Conservation (phyloP, 2,797 vertebrate species). For the Dicrostonyx torquatus region DNA sequence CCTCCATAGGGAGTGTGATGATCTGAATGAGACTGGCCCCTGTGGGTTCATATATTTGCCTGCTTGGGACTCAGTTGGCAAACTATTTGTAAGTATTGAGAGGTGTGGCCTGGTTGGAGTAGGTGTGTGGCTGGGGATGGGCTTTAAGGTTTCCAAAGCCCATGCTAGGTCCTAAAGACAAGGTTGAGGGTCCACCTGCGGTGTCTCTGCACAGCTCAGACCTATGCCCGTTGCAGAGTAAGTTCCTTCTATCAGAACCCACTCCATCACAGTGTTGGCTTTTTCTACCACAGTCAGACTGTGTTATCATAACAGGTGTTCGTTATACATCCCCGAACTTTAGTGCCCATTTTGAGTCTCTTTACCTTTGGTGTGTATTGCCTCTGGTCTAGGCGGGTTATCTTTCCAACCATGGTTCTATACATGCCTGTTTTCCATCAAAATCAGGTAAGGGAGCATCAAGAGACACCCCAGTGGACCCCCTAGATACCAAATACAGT, state of each 20-base stretch:
- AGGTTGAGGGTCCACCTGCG: background rate
- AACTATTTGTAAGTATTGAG: background rate
- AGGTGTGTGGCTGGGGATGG: background rate
- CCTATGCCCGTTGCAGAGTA: background rate
- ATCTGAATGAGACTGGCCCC: background rate
- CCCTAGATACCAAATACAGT: background rate
- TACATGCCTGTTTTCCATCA: background rate
- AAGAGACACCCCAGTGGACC: background rate
- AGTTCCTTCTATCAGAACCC: background rate
- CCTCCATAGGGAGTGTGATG: background rate
- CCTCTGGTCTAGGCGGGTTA: background rate
- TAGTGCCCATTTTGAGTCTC: background rate
- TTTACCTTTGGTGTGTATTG: background rate
- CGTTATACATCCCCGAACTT: background rate
- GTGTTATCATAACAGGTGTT: background rate
- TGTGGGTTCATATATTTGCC: background rate
- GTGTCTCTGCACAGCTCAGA: background rate
- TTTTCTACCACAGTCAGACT: background rate
- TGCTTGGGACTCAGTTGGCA: background rate
- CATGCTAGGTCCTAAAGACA: background rate
- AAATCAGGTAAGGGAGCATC: background rate
- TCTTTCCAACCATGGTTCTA: background rate
- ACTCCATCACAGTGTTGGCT: background rate
- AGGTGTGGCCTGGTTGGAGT: background rate
- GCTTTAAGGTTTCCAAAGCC: background rate